phyloP scores from a whole-genome alignment of 1,140 invertebrate genomes.

The Fopius arisanus region DNA sequence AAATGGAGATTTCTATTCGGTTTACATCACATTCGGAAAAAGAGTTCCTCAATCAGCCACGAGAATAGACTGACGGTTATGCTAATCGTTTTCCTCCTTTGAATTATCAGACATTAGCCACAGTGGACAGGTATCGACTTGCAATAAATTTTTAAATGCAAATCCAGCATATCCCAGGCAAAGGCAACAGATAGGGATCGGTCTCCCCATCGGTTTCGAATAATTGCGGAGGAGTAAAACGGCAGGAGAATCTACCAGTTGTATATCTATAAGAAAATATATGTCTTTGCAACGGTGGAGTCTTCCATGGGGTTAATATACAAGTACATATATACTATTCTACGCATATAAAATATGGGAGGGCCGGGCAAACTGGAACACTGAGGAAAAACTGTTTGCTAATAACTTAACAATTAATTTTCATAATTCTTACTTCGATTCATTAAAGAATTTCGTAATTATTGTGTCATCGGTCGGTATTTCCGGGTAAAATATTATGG shows the following conservation, averaged over 20 bases:
- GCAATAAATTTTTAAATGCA: conserved; percentile 24
- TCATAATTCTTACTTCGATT: too few species aligned
- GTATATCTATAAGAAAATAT: conserved; percentile 19
- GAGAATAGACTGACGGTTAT: neutral
- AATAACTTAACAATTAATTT: too few species aligned
- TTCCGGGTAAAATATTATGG: too few species aligned
- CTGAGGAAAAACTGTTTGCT: too few species aligned
- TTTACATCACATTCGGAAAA: conserved; percentile 1
- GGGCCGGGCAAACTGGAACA: too few species aligned
- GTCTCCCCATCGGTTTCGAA: conserved; percentile 1
- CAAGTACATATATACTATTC: too few species aligned
- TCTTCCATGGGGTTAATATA: neutral
- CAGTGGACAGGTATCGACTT: conserved; percentile 11
- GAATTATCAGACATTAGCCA: conserved; percentile 17
- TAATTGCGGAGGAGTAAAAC: conserved; percentile 8
- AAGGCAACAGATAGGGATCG: conserved; percentile 19
- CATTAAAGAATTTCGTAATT: too few species aligned
- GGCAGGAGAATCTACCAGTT: neutral
- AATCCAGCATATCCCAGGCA: neutral
- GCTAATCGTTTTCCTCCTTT: neutral
- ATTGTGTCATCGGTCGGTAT: too few species aligned
- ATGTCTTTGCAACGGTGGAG: neutral
- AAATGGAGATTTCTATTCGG: neutral
- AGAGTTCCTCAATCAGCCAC: neutral
- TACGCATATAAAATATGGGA: too few species aligned